A percentile compares a stretch with the other conserved stretches of the same genome.
Evolutionary conservation across 2,797 vertebrate species (phyloP).

Genomic region (Pitangus sulphuratus): DNA sequence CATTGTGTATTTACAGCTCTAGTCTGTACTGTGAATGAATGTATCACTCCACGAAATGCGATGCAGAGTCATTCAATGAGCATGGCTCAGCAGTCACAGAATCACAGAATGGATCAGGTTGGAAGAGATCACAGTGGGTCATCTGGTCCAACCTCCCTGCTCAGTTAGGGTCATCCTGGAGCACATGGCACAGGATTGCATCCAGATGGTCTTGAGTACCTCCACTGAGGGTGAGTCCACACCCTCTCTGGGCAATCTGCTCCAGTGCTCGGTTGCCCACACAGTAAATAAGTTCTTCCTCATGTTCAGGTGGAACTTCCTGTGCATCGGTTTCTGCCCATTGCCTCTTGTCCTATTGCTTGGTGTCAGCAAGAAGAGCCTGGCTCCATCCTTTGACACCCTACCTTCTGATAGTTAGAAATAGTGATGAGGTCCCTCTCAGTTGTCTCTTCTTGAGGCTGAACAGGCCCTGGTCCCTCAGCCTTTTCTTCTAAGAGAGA

Average conservation of each 20-base stretch:
- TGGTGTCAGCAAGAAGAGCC: neutral
- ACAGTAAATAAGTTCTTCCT: neutral
- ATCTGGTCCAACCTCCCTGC: neutral
- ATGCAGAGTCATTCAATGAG: neutral
- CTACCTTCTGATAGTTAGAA: neutral
- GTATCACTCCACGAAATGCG: neutral
- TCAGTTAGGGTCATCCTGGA: neutral
- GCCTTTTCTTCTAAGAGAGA: neutral
- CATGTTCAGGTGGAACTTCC: neutral
- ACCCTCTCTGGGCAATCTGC: fast-evolving
- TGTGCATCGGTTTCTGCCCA: neutral
- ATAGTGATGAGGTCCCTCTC: fast-evolving
- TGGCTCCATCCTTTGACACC: neutral
- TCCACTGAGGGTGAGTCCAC: neutral
- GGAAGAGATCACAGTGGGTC: too few relatives aligned
- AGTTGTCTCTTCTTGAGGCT: fast-evolving
- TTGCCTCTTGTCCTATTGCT: fast-evolving
- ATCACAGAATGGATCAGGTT: neutral
- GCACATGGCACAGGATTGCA: neutral
- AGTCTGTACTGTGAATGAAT: neutral
- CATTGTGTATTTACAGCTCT: neutral
- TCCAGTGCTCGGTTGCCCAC: neutral
- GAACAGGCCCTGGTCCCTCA: neutral
- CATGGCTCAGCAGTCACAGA: neutral
- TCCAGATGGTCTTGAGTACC: neutral